A percentile compares a stretch with the other conserved stretches of the same genome.
Conservation (phyloP, 2,888 invertebrate species). For the Plebejus argus region DNA sequence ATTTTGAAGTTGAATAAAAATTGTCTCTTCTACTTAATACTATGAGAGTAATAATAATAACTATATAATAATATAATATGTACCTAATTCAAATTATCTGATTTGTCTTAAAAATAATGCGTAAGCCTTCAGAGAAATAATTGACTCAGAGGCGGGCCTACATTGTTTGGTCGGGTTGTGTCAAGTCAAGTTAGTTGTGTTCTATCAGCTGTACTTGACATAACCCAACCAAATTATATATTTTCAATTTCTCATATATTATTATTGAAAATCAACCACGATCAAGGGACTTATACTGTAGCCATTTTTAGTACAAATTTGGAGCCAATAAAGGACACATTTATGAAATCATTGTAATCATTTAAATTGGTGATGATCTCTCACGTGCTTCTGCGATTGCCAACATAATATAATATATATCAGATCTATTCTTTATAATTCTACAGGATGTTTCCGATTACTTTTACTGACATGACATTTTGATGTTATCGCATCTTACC, state of each 20-base stretch:
- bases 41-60: too few relatives aligned
- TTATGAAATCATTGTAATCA: slow-evolving; percentile 1
- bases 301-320: neutral
- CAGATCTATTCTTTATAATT: neutral
- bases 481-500: too few relatives aligned
- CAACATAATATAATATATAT: neutral
- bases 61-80: too few relatives aligned
- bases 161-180: neutral
- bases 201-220: neutral
- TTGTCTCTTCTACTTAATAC: too few relatives aligned
- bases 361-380: slow-evolving; percentile 13
- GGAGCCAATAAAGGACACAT: neutral
- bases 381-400: slow-evolving; percentile 4
- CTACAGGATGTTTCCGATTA: neutral
- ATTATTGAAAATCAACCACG: neutral
- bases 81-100: too few relatives aligned
- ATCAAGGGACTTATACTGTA: neutral
- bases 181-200: neutral
- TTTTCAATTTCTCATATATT: too few relatives aligned
- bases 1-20: too few relatives aligned
- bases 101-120: too few relatives aligned
- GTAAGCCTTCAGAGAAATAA: neutral
- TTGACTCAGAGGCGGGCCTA: neutral
- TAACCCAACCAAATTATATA: too few relatives aligned
- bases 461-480: too few relatives aligned